A percentile compares a stretch with the other conserved stretches of the same genome.
These are phyloP conservation scores for Peromyscus polionotus DNA, from an alignment of 2,113 vertebrate genomes.

Conservation along the genomic window DNA sequence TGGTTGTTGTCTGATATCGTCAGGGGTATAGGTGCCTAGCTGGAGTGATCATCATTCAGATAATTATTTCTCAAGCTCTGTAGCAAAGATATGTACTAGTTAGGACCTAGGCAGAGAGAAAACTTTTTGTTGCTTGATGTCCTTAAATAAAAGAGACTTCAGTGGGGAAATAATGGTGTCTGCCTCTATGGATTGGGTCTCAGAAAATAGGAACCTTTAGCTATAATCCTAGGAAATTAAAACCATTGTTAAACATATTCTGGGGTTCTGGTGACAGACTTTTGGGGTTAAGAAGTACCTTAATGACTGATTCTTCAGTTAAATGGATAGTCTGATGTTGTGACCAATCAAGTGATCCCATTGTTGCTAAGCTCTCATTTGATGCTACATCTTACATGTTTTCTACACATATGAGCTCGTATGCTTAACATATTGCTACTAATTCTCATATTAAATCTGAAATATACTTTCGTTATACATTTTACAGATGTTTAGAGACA, in stretches of 20 bases:
- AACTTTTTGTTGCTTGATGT: background rate
- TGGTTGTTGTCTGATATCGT: background rate
- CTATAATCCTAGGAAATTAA: background rate
- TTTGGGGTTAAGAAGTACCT: background rate
- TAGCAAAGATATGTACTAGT: background rate
- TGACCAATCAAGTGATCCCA: background rate
- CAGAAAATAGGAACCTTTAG: background rate
- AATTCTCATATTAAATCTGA: background rate
- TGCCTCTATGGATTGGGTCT: background rate
- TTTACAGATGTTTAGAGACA: conserved; percentile 10
- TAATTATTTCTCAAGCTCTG: background rate
- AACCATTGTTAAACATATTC: background rate
- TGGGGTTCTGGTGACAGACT: background rate
- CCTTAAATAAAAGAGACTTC: background rate
- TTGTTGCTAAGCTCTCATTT: background rate
- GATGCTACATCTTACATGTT: background rate
- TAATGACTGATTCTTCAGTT: background rate
- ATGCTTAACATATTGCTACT: background rate
- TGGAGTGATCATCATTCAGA: background rate
- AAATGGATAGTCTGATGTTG: background rate
- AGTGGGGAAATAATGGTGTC: background rate
- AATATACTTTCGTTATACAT: background rate
- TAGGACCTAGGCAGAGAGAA: background rate
- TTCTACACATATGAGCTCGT: too few relatives aligned
- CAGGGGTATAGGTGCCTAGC: background rate